Evolutionary conservation across 2,888 invertebrate genomes (phyloP).

Genomic region (Mythimna pallens): DNA sequence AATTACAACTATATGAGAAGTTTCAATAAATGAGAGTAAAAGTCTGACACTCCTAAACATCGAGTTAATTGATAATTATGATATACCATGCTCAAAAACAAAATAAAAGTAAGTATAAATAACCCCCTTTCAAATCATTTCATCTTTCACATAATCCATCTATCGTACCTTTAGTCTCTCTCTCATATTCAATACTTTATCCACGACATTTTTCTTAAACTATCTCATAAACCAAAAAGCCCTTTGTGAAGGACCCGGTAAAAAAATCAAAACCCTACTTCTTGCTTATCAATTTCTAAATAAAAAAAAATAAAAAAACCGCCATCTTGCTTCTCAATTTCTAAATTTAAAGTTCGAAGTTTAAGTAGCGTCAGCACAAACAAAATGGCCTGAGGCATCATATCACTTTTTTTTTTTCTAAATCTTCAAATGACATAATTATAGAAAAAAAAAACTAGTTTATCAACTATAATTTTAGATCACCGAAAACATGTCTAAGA

Average conservation of each 20-base stretch:
- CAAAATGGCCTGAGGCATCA: conserved; percentile 44
- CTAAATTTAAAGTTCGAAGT: conserved; percentile 50
- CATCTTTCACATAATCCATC: too few relatives aligned
- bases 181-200: too few relatives aligned
- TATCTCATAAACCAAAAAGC: neutral
- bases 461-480: conserved; percentile 22
- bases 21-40: too few relatives aligned
- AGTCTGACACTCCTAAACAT: too few relatives aligned
- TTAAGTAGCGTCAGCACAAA: conserved; percentile 46
- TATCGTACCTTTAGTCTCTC: too few relatives aligned
- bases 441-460: conserved; percentile 64
- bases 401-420: conserved; percentile 70
- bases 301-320: neutral
- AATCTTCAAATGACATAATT: conserved; percentile 78
- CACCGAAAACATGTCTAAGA: conserved; percentile 19
- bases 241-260: neutral
- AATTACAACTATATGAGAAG: too few relatives aligned
- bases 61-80: too few relatives aligned
- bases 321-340: neutral
- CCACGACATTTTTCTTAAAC: too few relatives aligned
- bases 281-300: too few relatives aligned
- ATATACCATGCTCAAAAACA: too few relatives aligned
- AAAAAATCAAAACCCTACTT: neutral
- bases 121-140: too few relatives aligned
- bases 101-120: too few relatives aligned